phyloP scores from a whole-genome alignment of 2,888 invertebrate species.

The Dolomedes plantarius region DNA sequence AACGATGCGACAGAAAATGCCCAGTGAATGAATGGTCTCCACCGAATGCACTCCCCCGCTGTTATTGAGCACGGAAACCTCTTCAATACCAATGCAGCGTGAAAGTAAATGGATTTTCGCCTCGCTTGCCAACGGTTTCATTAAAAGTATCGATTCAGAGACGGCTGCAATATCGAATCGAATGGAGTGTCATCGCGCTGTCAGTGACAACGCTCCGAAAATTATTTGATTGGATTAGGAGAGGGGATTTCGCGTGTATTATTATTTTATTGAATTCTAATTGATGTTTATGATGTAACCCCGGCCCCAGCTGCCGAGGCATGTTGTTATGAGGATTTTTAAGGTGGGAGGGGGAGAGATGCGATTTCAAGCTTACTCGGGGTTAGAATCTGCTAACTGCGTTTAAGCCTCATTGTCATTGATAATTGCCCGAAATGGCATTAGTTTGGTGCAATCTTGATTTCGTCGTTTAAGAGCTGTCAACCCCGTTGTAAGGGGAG shows the following conservation, averaged over 20 bases:
- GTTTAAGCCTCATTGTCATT: no score
- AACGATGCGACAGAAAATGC: neutral
- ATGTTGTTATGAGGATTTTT: no score
- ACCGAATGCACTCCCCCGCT: neutral
- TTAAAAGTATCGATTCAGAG: neutral
- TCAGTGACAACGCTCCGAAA: neutral
- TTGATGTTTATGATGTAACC: neutral
- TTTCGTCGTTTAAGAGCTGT: no score
- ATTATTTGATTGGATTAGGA: neutral
- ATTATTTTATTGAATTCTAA: neutral
- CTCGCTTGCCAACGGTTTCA: constrained; percentile 1
- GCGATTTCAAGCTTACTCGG: no score
- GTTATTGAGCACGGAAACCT: neutral
- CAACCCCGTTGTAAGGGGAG: no score
- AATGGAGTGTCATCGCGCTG: neutral
- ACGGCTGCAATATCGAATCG: neutral
- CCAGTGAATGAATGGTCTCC: neutral
- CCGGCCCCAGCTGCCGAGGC: no score
- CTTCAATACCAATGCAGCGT: neutral
- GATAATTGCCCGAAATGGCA: no score
- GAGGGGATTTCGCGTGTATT: neutral
- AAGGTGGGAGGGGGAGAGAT: no score
- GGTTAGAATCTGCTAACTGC: no score
- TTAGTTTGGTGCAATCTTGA: no score
- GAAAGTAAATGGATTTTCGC: neutral